phyloP scores from a whole-genome alignment of 2,797 vertebrate species.

The Furcifer pardalis region DNA sequence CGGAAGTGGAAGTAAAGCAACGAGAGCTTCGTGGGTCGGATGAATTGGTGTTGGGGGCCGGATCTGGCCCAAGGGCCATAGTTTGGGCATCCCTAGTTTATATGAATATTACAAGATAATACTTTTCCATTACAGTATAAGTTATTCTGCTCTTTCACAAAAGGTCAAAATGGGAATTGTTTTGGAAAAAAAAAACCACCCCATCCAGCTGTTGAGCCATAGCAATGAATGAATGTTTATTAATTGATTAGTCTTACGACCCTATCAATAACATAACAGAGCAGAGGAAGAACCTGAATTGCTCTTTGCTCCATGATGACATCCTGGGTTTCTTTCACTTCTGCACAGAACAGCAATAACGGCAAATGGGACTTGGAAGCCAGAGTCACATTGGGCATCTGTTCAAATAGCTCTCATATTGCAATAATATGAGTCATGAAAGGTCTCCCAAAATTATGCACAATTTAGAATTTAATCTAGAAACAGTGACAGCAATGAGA shows the following conservation, averaged over 20 bases:
- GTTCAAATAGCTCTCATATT: slow-evolving; percentile 83
- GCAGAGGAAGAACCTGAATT: slow-evolving; percentile 50
- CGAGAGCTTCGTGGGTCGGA: too few relatives aligned
- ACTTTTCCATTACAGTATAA: neutral
- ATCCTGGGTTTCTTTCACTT: slow-evolving; percentile 72
- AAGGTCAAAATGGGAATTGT: slow-evolving; percentile 16
- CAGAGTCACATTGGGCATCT: slow-evolving; percentile 80
- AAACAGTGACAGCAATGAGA: slow-evolving; percentile 75
- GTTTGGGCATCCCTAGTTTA: too few relatives aligned
- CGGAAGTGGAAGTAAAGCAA: too few relatives aligned
- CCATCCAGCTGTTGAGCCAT: slow-evolving; percentile 25
- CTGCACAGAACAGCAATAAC: slow-evolving; percentile 76
- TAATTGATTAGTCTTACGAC: too few relatives aligned
- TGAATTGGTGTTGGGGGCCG: too few relatives aligned
- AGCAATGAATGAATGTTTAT: too few relatives aligned
- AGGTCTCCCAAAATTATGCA: slow-evolving; percentile 79
- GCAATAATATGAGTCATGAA: slow-evolving; percentile 79
- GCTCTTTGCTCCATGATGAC: slow-evolving; percentile 67
- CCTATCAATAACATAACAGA: too few relatives aligned
- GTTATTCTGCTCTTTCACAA: neutral
- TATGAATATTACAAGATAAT: neutral
- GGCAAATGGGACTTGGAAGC: slow-evolving; percentile 83
- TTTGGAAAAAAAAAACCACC: slow-evolving; percentile 30
- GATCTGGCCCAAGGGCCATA: too few relatives aligned
- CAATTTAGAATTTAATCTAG: slow-evolving; percentile 83